Conservation (phyloP, 2,888 invertebrate species). For the Leptura quadrifasciata region DNA sequence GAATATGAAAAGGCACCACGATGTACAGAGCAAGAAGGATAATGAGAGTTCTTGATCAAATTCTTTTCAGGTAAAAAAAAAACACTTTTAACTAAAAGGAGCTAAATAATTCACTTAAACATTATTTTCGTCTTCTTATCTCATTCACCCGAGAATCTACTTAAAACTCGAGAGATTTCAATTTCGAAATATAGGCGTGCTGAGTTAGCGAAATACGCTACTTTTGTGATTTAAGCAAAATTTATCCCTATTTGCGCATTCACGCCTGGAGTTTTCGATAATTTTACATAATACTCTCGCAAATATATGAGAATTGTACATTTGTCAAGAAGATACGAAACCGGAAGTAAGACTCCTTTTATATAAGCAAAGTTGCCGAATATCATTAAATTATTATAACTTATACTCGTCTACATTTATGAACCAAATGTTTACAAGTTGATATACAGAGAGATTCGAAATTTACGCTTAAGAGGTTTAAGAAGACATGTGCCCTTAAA, state of each 20-base stretch:
- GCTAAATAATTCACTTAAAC: constrained; percentile 19
- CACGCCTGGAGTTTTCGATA: constrained; percentile 7
- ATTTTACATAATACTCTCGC: not conserved
- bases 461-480: too few species aligned
- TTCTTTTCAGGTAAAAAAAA: constrained; percentile 13
- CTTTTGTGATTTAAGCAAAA: constrained; percentile 22
- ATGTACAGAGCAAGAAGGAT: not conserved
- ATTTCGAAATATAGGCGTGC: constrained; percentile 25
- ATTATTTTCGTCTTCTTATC: constrained; percentile 6
- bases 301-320: not conserved
- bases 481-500: too few species aligned
- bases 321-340: not conserved
- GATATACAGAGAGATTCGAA: too few species aligned
- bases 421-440: too few species aligned
- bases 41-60: constrained; percentile 7
- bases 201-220: constrained; percentile 6
- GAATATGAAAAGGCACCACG: not conserved
- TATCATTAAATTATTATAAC: not conserved
- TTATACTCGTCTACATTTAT: too few species aligned
- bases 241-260: constrained; percentile 13
- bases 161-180: constrained; percentile 11
- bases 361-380: not conserved
- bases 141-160: constrained; percentile 8
- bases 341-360: not conserved
- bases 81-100: constrained; percentile 20